These are phyloP conservation scores for Volucella inanis DNA, from an alignment of 2,888 invertebrate genomes.

Conservation along the genomic window DNA sequence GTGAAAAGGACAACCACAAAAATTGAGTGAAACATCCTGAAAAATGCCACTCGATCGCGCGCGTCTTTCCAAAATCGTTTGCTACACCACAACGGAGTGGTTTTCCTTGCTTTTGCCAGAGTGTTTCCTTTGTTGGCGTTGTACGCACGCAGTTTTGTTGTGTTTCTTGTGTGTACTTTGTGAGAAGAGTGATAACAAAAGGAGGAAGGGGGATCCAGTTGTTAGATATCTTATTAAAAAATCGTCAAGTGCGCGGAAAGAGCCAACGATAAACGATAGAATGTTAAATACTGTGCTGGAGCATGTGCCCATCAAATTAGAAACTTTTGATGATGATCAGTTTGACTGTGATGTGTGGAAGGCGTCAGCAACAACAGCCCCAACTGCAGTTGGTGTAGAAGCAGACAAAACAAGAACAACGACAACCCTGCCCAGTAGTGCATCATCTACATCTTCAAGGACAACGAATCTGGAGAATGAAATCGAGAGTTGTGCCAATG, in stretches of 20 bases:
- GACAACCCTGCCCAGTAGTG: slow-evolving; percentile 47
- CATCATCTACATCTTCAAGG: slow-evolving; percentile 43
- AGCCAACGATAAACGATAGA: slow-evolving; percentile 38
- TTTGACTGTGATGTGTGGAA: slow-evolving; percentile 25
- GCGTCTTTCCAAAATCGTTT: slow-evolving; percentile 52
- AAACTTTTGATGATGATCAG: slow-evolving; percentile 57
- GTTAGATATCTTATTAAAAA: slow-evolving; percentile 11
- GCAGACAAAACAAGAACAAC: slow-evolving; percentile 23
- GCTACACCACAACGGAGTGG: slow-evolving; percentile 36
- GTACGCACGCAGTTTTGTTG: slow-evolving; percentile 71
- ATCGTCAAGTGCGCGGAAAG: background rate
- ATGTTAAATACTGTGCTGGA: slow-evolving; percentile 78
- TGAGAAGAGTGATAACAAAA: slow-evolving; percentile 27
- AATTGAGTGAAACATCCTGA: slow-evolving; percentile 30
- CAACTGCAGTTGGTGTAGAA: slow-evolving; percentile 16
- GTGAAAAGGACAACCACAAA: slow-evolving; percentile 30
- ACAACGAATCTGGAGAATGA: slow-evolving; percentile 70
- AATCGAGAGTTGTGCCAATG: slow-evolving; percentile 77
- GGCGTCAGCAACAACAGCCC: background rate
- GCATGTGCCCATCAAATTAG: slow-evolving; percentile 78
- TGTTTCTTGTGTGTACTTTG: slow-evolving; percentile 33
- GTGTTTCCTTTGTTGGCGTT: slow-evolving; percentile 70
- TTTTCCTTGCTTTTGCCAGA: slow-evolving; percentile 47
- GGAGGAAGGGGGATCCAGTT: background rate
- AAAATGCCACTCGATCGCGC: slow-evolving; percentile 66